Percentiles rank a stretch among this genome's conserved stretches.
Conservation (phyloP, 2,888 invertebrate genomes). For the Amphimallon solstitiale region DNA sequence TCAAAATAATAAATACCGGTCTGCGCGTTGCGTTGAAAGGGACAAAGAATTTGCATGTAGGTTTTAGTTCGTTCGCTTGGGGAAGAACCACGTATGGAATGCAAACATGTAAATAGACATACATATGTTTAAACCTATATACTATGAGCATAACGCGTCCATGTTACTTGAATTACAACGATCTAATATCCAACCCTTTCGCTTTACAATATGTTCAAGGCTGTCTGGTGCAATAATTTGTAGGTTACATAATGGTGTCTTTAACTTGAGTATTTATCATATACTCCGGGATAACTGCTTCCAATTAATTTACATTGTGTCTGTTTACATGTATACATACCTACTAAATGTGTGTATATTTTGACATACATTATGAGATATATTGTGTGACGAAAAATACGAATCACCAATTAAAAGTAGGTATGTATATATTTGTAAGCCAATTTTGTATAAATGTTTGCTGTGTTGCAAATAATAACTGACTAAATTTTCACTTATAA, state of each 20-base stretch:
- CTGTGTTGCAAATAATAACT: no score
- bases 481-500: no score
- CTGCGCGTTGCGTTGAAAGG: constrained; percentile 42
- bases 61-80: constrained; percentile 41
- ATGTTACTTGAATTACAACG: constrained; percentile 31
- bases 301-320: no score
- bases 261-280: neutral
- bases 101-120: neutral
- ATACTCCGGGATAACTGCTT: no score
- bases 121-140: constrained; percentile 41
- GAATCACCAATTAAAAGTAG: no score
- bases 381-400: no score
- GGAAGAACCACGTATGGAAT: constrained; percentile 14
- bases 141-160: constrained; percentile 1
- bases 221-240: constrained; percentile 49
- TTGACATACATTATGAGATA: no score
- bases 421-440: no score
- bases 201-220: constrained; percentile 45
- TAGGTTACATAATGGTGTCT: constrained; percentile 35
- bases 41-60: constrained; percentile 46
- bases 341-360: no score
- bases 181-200: constrained; percentile 40
- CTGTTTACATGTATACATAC: no score
- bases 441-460: no score
- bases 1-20: constrained; percentile 49